Percentiles rank a stretch among this genome's conserved stretches.
These are phyloP conservation scores for Erynnis tages DNA, from an alignment of 2,888 invertebrate species.

Conservation along the genomic window DNA sequence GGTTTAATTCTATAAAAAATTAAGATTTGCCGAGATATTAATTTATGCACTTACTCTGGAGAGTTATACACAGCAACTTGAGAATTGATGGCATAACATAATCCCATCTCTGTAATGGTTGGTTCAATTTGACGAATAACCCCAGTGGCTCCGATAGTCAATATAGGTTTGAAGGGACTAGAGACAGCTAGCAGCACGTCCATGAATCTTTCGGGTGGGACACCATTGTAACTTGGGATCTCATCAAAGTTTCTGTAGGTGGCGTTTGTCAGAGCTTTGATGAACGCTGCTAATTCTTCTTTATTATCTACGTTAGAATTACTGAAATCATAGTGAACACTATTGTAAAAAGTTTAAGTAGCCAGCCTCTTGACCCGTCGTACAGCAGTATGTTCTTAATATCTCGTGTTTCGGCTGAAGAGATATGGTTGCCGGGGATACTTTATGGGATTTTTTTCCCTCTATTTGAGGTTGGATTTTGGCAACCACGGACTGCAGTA, in stretches of 20 bases:
- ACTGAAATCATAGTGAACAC: no score
- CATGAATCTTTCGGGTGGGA: slow-evolving; percentile 81
- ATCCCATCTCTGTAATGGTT: slow-evolving; percentile 85
- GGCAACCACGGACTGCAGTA: no score
- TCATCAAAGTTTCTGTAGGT: slow-evolving; percentile 82
- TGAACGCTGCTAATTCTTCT: slow-evolving; percentile 76
- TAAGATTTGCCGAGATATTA: no score
- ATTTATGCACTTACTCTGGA: slow-evolving; percentile 75
- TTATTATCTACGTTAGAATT: slow-evolving; percentile 67
- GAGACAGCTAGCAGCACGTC: slow-evolving; percentile 78
- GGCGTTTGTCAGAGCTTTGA: slow-evolving; percentile 79
- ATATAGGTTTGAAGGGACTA: slow-evolving; percentile 68
- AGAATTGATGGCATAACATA: slow-evolving; percentile 86
- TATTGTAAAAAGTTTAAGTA: no score
- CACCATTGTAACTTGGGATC: slow-evolving; percentile 78
- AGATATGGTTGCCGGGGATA: no score
- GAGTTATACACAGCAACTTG: slow-evolving; percentile 82
- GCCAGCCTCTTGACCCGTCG: no score
- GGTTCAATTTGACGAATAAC: slow-evolving; percentile 76
- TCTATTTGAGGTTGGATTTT: no score
- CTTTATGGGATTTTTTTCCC: no score
- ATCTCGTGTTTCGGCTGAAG: no score
- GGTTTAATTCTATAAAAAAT: no score
- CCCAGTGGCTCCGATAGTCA: slow-evolving; percentile 80
- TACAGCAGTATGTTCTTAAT: no score